phyloP scores from a whole-genome alignment of 2,797 vertebrate species.

The Parauchenoglanis ngamensis region DNA sequence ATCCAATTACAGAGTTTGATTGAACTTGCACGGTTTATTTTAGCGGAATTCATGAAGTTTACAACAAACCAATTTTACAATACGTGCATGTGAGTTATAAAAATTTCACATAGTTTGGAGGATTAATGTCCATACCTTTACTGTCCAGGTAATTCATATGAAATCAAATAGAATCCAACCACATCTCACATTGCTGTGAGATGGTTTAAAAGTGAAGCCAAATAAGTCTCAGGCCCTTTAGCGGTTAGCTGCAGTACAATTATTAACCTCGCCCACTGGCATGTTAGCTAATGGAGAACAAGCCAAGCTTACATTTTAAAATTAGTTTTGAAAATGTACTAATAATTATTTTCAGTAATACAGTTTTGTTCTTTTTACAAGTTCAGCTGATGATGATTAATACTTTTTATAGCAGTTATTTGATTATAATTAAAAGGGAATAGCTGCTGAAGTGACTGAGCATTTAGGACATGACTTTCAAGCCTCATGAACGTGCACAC shows the following conservation, averaged over 20 bases:
- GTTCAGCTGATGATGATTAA: background rate
- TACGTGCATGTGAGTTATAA: background rate
- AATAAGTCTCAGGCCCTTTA: background rate
- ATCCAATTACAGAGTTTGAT: background rate
- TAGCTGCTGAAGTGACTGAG: background rate
- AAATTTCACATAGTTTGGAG: background rate
- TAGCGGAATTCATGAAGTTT: background rate
- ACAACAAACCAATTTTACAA: background rate
- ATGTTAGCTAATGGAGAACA: background rate
- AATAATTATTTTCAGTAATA: background rate
- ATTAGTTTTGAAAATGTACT: background rate
- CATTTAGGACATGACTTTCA: background rate
- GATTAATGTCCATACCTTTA: background rate
- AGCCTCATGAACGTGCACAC: background rate
- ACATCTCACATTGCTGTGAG: background rate
- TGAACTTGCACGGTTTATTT: background rate
- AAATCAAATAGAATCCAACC: background rate
- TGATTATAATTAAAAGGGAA: background rate
- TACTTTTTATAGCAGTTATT: background rate
- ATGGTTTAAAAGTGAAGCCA: background rate
- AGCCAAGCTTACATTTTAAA: background rate
- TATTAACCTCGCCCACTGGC: background rate
- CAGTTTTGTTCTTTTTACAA: background rate
- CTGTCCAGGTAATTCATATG: background rate
- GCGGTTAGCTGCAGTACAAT: background rate